phyloP scores from a whole-genome alignment of 2,797 vertebrate species.

The Cetoscarus ocellatus region DNA sequence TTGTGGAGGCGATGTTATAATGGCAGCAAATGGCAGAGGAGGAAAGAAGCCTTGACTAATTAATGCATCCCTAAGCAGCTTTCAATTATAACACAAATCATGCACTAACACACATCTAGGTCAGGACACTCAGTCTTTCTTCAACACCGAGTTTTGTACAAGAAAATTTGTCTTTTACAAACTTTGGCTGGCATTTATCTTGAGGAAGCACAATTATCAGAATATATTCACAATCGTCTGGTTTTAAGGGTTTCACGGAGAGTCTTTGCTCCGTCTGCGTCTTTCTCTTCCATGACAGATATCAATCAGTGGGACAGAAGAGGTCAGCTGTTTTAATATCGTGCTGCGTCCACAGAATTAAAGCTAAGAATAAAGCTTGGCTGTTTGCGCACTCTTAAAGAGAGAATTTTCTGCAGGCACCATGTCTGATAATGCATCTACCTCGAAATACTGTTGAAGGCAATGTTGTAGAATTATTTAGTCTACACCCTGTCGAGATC shows the following conservation, averaged over 20 bases:
- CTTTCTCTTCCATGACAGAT: conserved; percentile 67
- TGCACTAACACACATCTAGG: conserved; percentile 82
- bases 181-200: background rate
- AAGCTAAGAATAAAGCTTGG: conserved; percentile 70
- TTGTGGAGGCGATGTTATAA: conserved; percentile 79
- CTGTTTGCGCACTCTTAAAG: conserved; percentile 68
- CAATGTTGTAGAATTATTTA: conserved; percentile 1
- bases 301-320: conserved; percentile 70
- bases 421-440: conserved; percentile 31
- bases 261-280: conserved; percentile 60
- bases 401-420: conserved; percentile 65
- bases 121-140: conserved; percentile 74
- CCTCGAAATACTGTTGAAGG: conserved; percentile 8
- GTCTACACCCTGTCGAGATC: too few relatives aligned
- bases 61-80: conserved; percentile 82
- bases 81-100: conserved; percentile 85
- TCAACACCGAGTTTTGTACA: conserved; percentile 24
- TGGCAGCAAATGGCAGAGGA: conserved; percentile 72
- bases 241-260: conserved; percentile 8
- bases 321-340: conserved; percentile 75
- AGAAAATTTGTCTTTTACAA: conserved; percentile 32
- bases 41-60: conserved; percentile 81
- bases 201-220: too few relatives aligned
- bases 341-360: conserved; percentile 63
- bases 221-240: too few relatives aligned